A percentile compares a stretch with the other conserved stretches of the same genome.
These are phyloP conservation scores for Mythimna vitellina DNA, from an alignment of 2,888 invertebrate genomes.

Conservation along the genomic window DNA sequence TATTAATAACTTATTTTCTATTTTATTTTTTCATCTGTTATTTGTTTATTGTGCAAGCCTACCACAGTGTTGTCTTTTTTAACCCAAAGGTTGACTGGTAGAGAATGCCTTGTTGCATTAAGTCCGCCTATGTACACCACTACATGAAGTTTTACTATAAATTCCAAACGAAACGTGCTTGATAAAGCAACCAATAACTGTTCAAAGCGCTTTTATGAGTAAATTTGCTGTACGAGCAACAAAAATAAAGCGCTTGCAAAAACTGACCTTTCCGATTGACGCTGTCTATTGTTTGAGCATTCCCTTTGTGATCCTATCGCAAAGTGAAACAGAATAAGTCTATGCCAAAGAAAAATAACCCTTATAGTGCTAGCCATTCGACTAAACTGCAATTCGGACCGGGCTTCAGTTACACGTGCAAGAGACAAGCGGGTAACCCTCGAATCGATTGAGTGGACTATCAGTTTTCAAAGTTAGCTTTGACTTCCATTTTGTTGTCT, in stretches of 20 bases:
- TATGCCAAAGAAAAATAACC: not conserved
- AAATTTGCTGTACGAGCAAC: slow-evolving; percentile 9
- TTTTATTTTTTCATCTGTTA: no score
- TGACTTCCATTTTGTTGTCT: not conserved
- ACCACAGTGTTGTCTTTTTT: no score
- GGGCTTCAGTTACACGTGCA: not conserved
- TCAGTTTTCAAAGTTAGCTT: slow-evolving; percentile 6
- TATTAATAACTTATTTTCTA: no score
- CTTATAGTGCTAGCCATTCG: not conserved
- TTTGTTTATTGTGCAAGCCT: no score
- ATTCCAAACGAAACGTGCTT: not conserved
- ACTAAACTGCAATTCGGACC: slow-evolving; percentile 10
- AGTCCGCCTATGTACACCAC: no score
- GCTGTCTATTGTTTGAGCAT: slow-evolving; percentile 18
- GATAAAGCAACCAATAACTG: not conserved
- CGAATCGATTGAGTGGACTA: not conserved
- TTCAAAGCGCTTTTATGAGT: not conserved
- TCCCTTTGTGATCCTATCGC: slow-evolving; percentile 30
- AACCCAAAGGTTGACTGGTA: no score
- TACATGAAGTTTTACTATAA: no score
- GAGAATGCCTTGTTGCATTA: no score
- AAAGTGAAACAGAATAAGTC: slow-evolving; percentile 2
- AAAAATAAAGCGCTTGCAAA: slow-evolving; percentile 22
- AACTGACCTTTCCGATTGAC: slow-evolving; percentile 23
- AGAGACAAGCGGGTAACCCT: not conserved